Conservation (phyloP, 2,113 vertebrate genomes). For the Tamias sibiricus region DNA sequence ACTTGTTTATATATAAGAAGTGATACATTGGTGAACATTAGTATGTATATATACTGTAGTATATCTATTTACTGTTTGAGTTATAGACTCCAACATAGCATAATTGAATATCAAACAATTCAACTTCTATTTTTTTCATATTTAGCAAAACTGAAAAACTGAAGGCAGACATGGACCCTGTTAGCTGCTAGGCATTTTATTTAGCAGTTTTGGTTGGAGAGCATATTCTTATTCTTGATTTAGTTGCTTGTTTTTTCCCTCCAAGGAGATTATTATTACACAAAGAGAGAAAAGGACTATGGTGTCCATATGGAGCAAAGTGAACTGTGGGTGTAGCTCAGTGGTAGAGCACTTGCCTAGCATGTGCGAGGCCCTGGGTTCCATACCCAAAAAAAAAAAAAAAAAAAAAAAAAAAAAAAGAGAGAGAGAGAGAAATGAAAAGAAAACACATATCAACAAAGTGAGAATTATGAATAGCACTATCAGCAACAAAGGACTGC, state of each 20-base stretch:
- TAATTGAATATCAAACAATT: conserved; percentile 20
- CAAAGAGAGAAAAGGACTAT: neutral
- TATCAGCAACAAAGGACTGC: conserved; percentile 10
- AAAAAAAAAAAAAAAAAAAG: too few species aligned
- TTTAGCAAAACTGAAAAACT: neutral
- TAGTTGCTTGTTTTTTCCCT: neutral
- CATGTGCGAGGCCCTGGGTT: too few species aligned
- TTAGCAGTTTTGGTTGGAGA: conserved; percentile 7
- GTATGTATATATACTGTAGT: neutral
- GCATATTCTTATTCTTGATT: conserved; percentile 58
- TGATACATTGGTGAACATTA: neutral
- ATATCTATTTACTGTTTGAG: neutral
- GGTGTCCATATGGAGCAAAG: conserved; percentile 15
- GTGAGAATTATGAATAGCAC: neutral
- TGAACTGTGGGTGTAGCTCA: neutral
- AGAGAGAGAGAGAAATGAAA: too few species aligned
- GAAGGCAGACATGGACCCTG: neutral
- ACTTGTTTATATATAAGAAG: conserved; percentile 42
- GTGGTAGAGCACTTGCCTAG: too few species aligned
- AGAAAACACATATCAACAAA: neutral
- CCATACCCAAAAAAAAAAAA: too few species aligned
- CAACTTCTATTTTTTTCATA: conserved; percentile 5
- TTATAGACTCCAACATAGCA: neutral
- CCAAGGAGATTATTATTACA: conserved; percentile 23
- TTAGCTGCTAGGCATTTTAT: conserved; percentile 20